Conservation (phyloP, 2,888 invertebrate genomes). For the Calameuta idolon region DNA sequence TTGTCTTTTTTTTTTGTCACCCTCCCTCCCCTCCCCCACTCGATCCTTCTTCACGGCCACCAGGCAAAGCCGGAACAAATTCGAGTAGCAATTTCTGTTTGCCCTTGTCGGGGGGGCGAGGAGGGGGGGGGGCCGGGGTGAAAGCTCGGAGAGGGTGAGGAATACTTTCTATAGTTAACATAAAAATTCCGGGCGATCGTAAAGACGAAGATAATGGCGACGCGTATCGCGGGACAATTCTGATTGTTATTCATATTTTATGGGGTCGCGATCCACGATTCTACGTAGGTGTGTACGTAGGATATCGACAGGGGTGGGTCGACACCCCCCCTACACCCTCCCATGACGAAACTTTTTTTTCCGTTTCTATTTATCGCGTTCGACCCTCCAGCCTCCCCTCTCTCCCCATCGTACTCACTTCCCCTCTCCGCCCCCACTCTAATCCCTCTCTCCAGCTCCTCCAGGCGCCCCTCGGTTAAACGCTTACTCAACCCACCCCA, state of each 20-base stretch:
- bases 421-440: slow-evolving; percentile 10
- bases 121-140: no score
- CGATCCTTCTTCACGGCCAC: slow-evolving; percentile 5
- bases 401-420: slow-evolving; percentile 26
- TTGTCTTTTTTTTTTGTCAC: slow-evolving; percentile 17
- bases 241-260: slow-evolving; percentile 59
- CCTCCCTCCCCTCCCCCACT: slow-evolving; percentile 28
- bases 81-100: slow-evolving; percentile 50
- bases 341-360: slow-evolving; percentile 26
- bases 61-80: slow-evolving; percentile 44
- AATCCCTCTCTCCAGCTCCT: neutral
- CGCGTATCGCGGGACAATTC: slow-evolving; percentile 45
- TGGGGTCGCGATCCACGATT: slow-evolving; percentile 19
- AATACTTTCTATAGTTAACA: slow-evolving; percentile 35
- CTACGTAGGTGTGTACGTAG: slow-evolving; percentile 36
- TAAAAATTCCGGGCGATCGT: slow-evolving; percentile 56
- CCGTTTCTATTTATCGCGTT: no score
- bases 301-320: slow-evolving; percentile 40
- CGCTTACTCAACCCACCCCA: slow-evolving; percentile 41
- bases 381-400: no score
- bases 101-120: slow-evolving; percentile 32
- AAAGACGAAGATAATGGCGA: slow-evolving; percentile 37
- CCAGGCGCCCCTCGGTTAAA: slow-evolving; percentile 22
- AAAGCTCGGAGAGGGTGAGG: no score
- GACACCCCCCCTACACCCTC: slow-evolving; percentile 17